Base-by-base conservation (phyloP, 2,797 vertebrate species). In the Hoplostethus atlanticus region DNA sequence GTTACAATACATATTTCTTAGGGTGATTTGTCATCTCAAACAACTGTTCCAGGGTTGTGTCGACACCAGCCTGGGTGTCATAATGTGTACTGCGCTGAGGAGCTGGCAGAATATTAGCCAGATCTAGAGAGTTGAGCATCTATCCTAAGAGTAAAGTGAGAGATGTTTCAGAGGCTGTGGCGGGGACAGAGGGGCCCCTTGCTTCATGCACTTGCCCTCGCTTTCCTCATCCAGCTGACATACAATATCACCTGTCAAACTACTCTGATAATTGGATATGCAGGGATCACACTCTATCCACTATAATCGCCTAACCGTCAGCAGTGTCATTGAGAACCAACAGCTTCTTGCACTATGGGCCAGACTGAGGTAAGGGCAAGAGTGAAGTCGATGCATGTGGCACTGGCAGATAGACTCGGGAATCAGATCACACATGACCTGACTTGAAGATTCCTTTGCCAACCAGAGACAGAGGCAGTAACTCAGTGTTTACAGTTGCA, bases 201-300 rank as follows among this genome's bases (percentile, higher is more conserved):
- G 83, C 86, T 86, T 55, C 73, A 13, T 84, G 86, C 85, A 84
- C 84, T 82, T 79, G 81, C 83, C 84, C 80, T 84, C 15, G 73
- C 81, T 77, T 82, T 82, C 78, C 86, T 68, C 82, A 90, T 93
- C 94, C 97, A 98, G 96, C 96, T 99, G 98, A 97, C 96, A 95
- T 92, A 92, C 89, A 91, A 92, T 96, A 93, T 98, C 97, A 97
- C 95, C 94, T 97, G 95, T 97, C 96, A 96, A 82, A 86, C 83
- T 90, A 94, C 94, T 93, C 86, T 93, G 94, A 95, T 95, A 94
- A 95, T 88, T 93, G 92, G 93, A 94, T 83, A 94, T 93, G 88
- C 91, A 89, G 76, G 85, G 90, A 89, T 87, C 73, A 64, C 80
- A 85, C 79, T 84, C 90, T 81, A 89, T 84, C 84, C 87, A 94